Evolutionary conservation across 2,888 invertebrate species (phyloP).

Genomic region (Lordiphosa fenestrarum): DNA sequence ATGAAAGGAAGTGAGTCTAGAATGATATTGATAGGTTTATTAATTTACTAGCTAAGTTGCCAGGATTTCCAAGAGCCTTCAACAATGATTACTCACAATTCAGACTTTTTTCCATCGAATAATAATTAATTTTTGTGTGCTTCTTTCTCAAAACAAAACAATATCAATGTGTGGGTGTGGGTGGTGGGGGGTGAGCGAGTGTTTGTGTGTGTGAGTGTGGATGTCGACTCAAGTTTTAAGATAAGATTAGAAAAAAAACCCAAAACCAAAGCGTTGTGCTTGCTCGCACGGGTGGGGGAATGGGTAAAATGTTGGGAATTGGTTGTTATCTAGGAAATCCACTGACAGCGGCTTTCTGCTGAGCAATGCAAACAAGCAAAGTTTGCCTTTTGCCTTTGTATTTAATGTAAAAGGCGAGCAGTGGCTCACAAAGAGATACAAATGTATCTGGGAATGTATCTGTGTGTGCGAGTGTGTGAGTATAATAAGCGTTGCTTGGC

Average conservation of each 20-base stretch:
- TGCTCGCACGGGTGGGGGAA: constrained; percentile 5
- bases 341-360: constrained; percentile 60
- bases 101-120: too few species aligned
- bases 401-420: constrained; percentile 38
- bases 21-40: too few species aligned
- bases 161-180: too few species aligned
- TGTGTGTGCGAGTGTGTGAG: constrained; percentile 8
- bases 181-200: constrained; percentile 7
- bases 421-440: constrained; percentile 61
- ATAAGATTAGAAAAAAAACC: constrained; percentile 65
- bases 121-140: too few species aligned
- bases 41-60: too few species aligned
- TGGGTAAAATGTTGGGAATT: constrained; percentile 11
- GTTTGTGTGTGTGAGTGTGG: constrained; percentile 39
- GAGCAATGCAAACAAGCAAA: constrained; percentile 42
- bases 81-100: too few species aligned
- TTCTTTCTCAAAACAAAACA: too few species aligned
- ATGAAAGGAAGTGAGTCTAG: too few species aligned
- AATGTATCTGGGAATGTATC: constrained; percentile 41
- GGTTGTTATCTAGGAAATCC: constrained; percentile 65
- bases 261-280: constrained; percentile 32
- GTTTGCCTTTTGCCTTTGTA: constrained; percentile 4
- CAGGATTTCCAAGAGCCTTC: too few species aligned
- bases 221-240: constrained; percentile 75
- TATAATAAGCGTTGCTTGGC: constrained; percentile 57